A percentile compares a stretch with the other conserved stretches of the same genome.
phyloP scores from a whole-genome alignment of 2,888 invertebrate species.

The Eupithecia insigniata region DNA sequence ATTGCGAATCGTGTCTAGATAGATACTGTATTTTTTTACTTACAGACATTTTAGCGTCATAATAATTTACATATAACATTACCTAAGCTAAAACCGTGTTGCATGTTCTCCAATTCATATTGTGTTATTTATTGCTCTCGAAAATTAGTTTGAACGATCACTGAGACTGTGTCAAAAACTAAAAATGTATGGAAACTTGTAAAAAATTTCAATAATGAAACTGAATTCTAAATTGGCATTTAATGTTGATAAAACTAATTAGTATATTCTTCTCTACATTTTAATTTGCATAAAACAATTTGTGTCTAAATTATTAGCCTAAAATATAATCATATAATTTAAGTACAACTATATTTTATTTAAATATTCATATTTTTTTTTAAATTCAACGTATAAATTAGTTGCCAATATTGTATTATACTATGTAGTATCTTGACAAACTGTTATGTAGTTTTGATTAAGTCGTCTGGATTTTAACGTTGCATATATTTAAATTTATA shows the following conservation, averaged over 20 bases:
- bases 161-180: neutral
- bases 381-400: too few relatives aligned
- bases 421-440: too few relatives aligned
- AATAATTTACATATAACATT: too few relatives aligned
- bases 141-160: neutral
- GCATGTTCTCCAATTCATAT: neutral
- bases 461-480: too few relatives aligned
- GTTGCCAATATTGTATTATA: too few relatives aligned
- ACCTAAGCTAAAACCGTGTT: neutral
- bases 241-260: neutral
- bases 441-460: too few relatives aligned
- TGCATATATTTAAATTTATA: too few relatives aligned
- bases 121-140: neutral
- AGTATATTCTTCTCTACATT: neutral
- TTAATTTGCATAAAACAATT: neutral
- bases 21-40: neutral
- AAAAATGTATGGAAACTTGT: neutral
- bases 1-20: neutral
- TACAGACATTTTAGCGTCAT: neutral
- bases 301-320: neutral
- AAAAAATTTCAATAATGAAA: neutral
- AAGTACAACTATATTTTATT: too few relatives aligned
- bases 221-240: neutral
- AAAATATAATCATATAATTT: neutral
- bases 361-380: too few relatives aligned